Base-by-base conservation (phyloP, 2,113 vertebrate species). In the Poecilia latipinna region DNA sequence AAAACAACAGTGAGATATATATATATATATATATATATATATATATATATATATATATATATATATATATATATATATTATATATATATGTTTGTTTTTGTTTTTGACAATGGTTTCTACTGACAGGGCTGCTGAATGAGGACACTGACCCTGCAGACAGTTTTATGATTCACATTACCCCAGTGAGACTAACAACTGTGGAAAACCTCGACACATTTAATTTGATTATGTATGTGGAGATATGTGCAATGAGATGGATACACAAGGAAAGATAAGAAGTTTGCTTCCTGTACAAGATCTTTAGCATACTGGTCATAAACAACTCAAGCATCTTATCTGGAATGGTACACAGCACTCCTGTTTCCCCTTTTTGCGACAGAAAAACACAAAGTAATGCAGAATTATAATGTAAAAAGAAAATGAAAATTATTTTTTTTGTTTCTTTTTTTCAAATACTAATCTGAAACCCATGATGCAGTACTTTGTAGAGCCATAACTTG, bases 111-210 rank as follows among this genome's bases (percentile, higher is more conserved):
- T 17, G 64, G 4, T 29, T 3, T 57, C 42, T 48, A 32, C 51
- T 81, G 62, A 77, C 26, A 28, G 44, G 1, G 4, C 54, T 71
- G 22, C 5, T 65, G 11, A 75, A 60, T 1, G 4, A 64, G 71
- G 66, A 78, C n/a, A 74, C 12, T 63, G 42, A 72, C 26, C 61
- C 62, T 17, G 44, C 65, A 54, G 29, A 62, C 28, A 1, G 29
- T 70, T 83, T 70, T 0, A 13, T 10, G 70, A 44, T 61, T 78
- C 28, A 13, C 12, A 10, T 65, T 29, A 22, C 10, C 51, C 5
- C 42, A 54, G 61, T 70, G 37, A 82, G 79, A 61, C 33, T 22
- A 64, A 68, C 39, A 66, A 22, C 57, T 12, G n/a, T 63, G 62
- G 51, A 33, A 65, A 19, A n/a, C 13, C 37, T 72, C 44, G 61